These are phyloP conservation scores for Coleophora deauratella DNA, from an alignment of 2,888 invertebrate species.

Conservation along the genomic window DNA sequence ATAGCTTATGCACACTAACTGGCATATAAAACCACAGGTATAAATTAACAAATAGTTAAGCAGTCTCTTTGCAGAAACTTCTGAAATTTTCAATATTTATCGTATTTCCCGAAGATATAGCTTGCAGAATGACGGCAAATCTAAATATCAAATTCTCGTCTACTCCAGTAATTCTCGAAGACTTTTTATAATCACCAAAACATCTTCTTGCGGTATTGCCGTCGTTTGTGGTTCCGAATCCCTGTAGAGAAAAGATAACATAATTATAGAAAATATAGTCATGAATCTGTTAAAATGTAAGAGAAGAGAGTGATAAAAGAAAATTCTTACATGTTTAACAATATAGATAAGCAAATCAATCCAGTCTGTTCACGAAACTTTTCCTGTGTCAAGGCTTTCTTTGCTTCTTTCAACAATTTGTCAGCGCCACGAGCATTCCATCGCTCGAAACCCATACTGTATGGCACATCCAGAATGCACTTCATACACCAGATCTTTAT, in stretches of 20 bases:
- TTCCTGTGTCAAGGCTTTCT: conserved; percentile 8
- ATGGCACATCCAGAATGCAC: conserved; percentile 25
- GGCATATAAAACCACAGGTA: conserved; percentile 10
- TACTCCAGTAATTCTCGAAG: conserved; percentile 4
- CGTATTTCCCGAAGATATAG: conserved; percentile 7
- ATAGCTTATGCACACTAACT: conserved; percentile 11
- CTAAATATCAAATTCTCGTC: conserved; percentile 4
- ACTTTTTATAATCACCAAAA: conserved; percentile 8
- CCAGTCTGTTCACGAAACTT: conserved; percentile 17
- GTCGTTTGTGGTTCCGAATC: too few relatives aligned
- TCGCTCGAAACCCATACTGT: conserved; percentile 24
- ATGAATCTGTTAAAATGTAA: too few relatives aligned
- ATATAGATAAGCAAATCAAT: conserved; percentile 13
- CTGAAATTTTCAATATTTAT: conserved; percentile 6
- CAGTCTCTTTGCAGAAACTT: conserved; percentile 5
- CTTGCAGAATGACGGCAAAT: conserved; percentile 7
- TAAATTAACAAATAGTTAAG: conserved; percentile 4
- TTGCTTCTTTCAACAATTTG: conserved; percentile 15
- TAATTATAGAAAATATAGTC: too few relatives aligned
- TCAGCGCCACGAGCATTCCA: conserved; percentile 27
- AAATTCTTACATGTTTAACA: neutral
- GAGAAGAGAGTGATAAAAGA: too few relatives aligned
- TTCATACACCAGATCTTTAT: conserved; percentile 21
- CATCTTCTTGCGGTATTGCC: conserved; percentile 16
- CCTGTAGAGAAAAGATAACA: too few relatives aligned